Conservation (phyloP, 2,888 invertebrate genomes). For the Stenodema calcarata region DNA sequence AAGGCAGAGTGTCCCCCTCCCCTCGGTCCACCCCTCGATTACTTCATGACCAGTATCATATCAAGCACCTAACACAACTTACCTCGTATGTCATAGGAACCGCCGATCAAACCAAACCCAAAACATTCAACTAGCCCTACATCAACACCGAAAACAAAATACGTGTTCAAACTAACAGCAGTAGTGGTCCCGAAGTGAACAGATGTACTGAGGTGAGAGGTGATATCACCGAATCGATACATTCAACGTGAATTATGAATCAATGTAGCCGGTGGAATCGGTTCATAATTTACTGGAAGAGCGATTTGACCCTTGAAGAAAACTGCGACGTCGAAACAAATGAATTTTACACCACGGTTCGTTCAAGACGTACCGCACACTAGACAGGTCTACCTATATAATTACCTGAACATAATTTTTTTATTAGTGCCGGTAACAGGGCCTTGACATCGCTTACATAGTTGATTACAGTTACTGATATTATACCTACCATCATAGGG, state of each 20-base stretch:
- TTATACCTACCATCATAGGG: too few species aligned
- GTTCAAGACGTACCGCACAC: background rate
- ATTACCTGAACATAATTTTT: background rate
- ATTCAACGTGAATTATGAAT: background rate
- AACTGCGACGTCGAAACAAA: background rate
- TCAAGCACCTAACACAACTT: background rate
- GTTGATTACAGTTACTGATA: too few species aligned
- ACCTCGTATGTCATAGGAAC: background rate
- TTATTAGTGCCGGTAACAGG: background rate
- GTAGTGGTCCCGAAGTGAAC: background rate
- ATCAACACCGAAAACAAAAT: background rate
- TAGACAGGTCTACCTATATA: background rate
- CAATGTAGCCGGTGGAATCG: background rate
- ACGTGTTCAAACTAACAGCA: background rate
- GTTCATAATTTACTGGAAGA: background rate
- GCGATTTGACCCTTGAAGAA: background rate
- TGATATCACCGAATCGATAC: background rate
- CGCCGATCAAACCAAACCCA: background rate
- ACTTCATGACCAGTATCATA: background rate
- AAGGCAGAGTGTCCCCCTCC: too few species aligned
- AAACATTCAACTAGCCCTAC: background rate
- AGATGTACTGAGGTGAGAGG: background rate
- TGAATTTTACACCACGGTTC: background rate
- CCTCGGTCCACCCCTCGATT: background rate
- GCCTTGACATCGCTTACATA: background rate